A percentile compares a stretch with the other conserved stretches of the same genome.
Evolutionary conservation across 2,888 invertebrate genomes (phyloP).

Genomic region (Megamerina dolium): DNA sequence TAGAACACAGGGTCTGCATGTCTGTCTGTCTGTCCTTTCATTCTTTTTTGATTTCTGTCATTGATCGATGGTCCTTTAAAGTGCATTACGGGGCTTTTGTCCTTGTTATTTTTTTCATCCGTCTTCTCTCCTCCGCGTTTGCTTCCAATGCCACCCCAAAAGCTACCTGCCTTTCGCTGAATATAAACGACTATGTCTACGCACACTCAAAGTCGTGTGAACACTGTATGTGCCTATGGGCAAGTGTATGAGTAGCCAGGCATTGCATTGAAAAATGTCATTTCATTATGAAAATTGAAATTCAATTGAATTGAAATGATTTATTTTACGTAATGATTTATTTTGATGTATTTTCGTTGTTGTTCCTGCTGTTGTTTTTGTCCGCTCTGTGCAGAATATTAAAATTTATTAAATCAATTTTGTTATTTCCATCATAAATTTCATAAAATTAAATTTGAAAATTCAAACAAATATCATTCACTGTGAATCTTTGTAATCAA

Average conservation of each 20-base stretch:
- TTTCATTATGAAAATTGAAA: slow-evolving; percentile 18
- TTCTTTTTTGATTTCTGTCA: slow-evolving; percentile 15
- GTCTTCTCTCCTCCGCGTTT: too few relatives aligned
- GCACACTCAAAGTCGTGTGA: neutral
- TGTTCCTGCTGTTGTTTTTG: too few relatives aligned
- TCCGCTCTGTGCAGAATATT: too few relatives aligned
- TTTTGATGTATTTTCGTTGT: neutral
- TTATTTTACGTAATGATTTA: slow-evolving; percentile 11
- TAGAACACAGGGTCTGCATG: slow-evolving; percentile 6
- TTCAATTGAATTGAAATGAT: slow-evolving; percentile 23
- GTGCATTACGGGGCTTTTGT: slow-evolving; percentile 1
- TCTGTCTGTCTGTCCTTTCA: too few relatives aligned
- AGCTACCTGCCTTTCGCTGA: neutral
- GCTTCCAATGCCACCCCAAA: neutral
- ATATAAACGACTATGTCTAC: neutral
- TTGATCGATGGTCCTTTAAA: slow-evolving; percentile 22
- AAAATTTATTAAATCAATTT: too few relatives aligned
- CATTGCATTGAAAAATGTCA: neutral
- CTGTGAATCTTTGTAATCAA: too few relatives aligned
- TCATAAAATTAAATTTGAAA: too few relatives aligned
- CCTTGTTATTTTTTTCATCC: slow-evolving; percentile 3
- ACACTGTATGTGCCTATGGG: neutral
- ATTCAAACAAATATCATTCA: too few relatives aligned
- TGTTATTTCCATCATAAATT: too few relatives aligned
- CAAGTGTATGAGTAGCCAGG: neutral